Evolutionary conservation across 2,797 vertebrate genomes (phyloP), one percentile per base, ranked within the genome.

Genomic region (Acomys russatus): DNA sequence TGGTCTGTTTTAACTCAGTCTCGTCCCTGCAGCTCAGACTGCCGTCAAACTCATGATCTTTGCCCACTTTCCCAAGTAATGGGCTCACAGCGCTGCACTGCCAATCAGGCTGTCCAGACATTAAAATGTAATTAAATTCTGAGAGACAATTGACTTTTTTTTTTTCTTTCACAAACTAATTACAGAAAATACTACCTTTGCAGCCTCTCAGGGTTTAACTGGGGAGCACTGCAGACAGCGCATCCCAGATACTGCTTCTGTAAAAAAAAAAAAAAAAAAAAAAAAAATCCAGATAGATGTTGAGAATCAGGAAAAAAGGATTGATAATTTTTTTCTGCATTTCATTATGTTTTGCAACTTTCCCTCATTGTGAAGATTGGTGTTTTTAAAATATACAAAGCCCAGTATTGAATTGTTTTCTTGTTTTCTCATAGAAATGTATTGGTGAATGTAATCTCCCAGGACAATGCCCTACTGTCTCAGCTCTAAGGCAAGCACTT

Each of bases 171-270:
- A 84, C 59, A 85, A 86, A 80, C 25, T 89, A 54, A 83, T 71
- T 82, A 20, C 2, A 59, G 33, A 94, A 92, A 97, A 92, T 28
- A 2, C 44, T 68, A 74, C 94, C 84, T 94, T 94, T 82, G n/a
- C 38, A 84, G 8, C 33, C 23, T 51, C 9, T 89, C 54, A 23
- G 20, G 2, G 25, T 91, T 90, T 51, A 49, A 23, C 44, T 25
- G 49, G n/a, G 11, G 1, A 28, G 25, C 28, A 23, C 51, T 38
- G 3, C 49, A 80, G 18, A 68, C 22, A 51, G 28, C 6, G 76
- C 59, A 79, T 85, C 25, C 14, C 18, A 64, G 56, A 51, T 80
- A 51, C 49, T 70, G 1, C 38, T 23, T 79, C 59, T 61, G 51
- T 15, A 86, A 7, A 92, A 44, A 44, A 44, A 44, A 44, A 44